Conservation (phyloP, 2,113 vertebrate genomes). For the Vidua macroura region DNA sequence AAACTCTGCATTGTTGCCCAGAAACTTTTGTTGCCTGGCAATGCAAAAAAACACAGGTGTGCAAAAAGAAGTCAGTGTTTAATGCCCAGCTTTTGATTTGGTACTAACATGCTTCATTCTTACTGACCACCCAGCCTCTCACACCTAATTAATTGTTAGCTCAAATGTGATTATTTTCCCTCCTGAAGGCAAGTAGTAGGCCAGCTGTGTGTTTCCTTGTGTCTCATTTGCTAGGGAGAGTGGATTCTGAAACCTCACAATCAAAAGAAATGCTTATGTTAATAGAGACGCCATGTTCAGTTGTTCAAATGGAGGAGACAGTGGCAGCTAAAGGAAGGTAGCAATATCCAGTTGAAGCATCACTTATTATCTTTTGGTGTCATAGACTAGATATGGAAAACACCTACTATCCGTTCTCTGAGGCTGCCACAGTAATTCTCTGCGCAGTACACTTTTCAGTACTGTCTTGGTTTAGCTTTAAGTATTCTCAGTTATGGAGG, state of each 20-base stretch:
- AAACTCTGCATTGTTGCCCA: not conserved
- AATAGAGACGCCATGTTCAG: not conserved
- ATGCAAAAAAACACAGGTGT: conserved; percentile 41
- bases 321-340: not conserved
- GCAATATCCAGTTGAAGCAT: not conserved
- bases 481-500: not conserved
- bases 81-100: not conserved
- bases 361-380: not conserved
- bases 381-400: not conserved
- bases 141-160: conserved; percentile 1
- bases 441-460: not conserved
- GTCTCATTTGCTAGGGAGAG: not conserved
- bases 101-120: not conserved
- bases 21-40: conserved; percentile 23
- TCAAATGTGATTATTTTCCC: conserved; percentile 25
- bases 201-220: not conserved
- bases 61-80: not conserved
- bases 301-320: not conserved
- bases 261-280: not conserved
- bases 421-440: not conserved
- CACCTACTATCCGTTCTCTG: not conserved
- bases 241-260: not conserved
- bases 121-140: not conserved
- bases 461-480: not conserved
- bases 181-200: conserved; percentile 9